These are phyloP conservation scores for Hirundo rustica DNA, from an alignment of 2,797 vertebrate species.

Conservation along the genomic window DNA sequence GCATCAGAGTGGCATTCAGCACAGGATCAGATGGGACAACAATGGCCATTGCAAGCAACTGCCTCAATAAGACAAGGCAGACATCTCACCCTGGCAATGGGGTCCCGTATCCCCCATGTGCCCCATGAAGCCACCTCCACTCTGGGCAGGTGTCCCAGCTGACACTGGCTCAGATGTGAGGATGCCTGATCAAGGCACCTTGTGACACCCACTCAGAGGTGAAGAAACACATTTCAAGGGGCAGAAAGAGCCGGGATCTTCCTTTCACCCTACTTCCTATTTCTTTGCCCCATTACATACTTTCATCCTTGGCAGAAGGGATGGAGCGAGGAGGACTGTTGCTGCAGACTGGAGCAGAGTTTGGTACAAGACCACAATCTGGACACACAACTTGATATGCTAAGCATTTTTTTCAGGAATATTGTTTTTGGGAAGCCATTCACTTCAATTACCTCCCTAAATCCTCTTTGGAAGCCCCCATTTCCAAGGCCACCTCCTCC, in stretches of 20 bases:
- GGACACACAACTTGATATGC: not conserved
- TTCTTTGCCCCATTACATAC: not conserved
- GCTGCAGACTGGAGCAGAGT: not conserved
- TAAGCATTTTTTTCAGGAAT: not conserved
- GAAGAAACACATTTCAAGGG: not conserved
- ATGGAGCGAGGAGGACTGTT: not conserved
- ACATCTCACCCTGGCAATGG: not conserved
- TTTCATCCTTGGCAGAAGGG: not conserved
- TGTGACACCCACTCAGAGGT: accelerated
- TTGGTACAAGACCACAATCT: not conserved
- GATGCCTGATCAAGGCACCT: not conserved
- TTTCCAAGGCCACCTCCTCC: not conserved
- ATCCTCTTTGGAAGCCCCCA: not conserved
- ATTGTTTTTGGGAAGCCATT: not conserved
- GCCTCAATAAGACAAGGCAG: not conserved
- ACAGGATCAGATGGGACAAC: not conserved
- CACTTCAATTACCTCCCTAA: not conserved
- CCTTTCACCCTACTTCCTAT: not conserved
- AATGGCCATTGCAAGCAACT: accelerated
- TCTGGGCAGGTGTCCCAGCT: not conserved
- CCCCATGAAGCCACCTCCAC: not conserved
- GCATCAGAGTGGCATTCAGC: not conserved
- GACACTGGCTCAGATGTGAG: accelerated
- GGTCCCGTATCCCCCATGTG: too few relatives aligned
- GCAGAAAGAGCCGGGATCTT: not conserved